phyloP scores from a whole-genome alignment of 2,888 invertebrate species.

The Cyrtodaria siliqua region DNA sequence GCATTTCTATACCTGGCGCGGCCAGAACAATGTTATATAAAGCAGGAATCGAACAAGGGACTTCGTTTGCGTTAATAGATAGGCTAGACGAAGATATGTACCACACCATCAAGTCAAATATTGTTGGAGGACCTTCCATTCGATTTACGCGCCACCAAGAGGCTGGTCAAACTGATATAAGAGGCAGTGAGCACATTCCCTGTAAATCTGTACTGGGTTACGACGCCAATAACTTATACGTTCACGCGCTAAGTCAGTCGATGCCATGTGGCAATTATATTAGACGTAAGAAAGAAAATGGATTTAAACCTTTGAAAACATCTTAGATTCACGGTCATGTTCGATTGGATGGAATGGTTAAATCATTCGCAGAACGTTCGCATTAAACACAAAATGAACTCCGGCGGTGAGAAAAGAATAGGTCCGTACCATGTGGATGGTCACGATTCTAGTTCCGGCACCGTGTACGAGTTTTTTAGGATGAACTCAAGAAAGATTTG shows the following conservation, averaged over 20 bases:
- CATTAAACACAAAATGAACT: not conserved
- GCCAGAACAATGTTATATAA: constrained; percentile 17
- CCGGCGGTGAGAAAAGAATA: not conserved
- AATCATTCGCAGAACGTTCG: not conserved
- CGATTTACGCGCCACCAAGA: not conserved
- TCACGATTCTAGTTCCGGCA: constrained; percentile 2
- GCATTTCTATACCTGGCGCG: constrained; percentile 11
- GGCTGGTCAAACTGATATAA: not conserved
- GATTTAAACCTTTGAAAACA: constrained; percentile 23
- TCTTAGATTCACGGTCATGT: not conserved
- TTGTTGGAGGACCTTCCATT: not conserved
- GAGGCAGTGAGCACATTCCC: constrained; percentile 34
- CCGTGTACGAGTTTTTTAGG: constrained; percentile 11
- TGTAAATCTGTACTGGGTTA: constrained; percentile 11
- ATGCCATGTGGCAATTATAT: constrained; percentile 51
- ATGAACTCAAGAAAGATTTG: constrained; percentile 3
- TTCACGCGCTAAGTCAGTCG: constrained; percentile 29
- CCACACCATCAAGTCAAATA: not conserved
- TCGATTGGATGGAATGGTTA: constrained; percentile 5
- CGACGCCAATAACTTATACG: constrained; percentile 54
- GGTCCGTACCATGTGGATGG: not conserved
- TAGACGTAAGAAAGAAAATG: constrained; percentile 25
- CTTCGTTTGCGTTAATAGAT: not conserved
- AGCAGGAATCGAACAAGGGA: not conserved
- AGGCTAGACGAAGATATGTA: not conserved